Evolutionary conservation across 2,797 vertebrate species (phyloP), one percentile per base, ranked within the genome.

Genomic region (Sebastes cheni): DNA sequence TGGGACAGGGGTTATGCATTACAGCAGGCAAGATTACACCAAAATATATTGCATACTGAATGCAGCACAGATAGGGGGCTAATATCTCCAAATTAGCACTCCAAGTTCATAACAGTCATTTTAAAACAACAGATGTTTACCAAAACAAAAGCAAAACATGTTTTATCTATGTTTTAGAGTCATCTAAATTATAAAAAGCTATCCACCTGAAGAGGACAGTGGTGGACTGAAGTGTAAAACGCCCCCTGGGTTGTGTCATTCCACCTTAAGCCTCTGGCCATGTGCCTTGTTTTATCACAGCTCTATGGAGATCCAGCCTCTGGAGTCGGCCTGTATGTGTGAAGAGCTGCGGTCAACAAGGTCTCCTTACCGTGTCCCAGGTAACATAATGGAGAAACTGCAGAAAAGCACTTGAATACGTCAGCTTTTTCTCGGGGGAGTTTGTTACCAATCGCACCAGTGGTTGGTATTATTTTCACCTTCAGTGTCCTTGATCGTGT

Each of bases 221-320:
- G 9, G n/a, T 50, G 58, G 27, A 70, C 22, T 52, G 16, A 76
- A 36, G 77, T 59, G 56, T 30, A 36, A 81, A 56, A 34, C 11
- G 5, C 76, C 54, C 25, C 62, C 29, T 46, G 56, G 5, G 59
- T 66, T 68, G 23, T 79, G 39, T 70, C 30, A 27, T 39, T 81
- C 30, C 34, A 71, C 69, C 13, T n/a, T 56, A 12, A 58, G 55
- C n/a, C 18, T 72, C n/a, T n/a, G 25, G 56, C 46, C 23, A 61
- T 54, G 56, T 78, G 77, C 70, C 30, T 30, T 67, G 52, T 77
- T 79, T 36, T 30, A 64, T 61, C 29, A 65, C 23, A 9, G 46
- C 42, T 72, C 27, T 55, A 11, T 39, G 55, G 58, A 84, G 67
- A 82, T 80, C 59, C 54, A 52, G 50, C 22, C 56, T 13, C 52